Percentiles rank a stretch among this genome's conserved stretches.
These are phyloP conservation scores for Neuroterus valhalla DNA, from an alignment of 1,140 invertebrate species.

Conservation along the genomic window DNA sequence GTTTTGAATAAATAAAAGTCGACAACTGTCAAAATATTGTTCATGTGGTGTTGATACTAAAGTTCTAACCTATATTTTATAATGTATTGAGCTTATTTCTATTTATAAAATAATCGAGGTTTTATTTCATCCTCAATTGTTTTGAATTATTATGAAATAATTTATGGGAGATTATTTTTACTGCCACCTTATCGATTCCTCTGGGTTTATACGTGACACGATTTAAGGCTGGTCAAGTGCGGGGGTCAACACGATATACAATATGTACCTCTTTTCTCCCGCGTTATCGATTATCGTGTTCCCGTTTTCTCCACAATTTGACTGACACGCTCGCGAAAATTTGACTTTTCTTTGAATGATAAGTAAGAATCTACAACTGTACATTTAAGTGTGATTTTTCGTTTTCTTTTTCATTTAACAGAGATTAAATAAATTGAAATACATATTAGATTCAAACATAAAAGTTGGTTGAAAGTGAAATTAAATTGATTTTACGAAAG, in stretches of 20 bases:
- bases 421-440: no score
- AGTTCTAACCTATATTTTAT: no score
- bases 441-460: no score
- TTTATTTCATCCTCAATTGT: background rate
- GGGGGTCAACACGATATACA: constrained; percentile 7
- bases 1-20: no score
- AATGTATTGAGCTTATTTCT: background rate
- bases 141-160: background rate
- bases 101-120: background rate
- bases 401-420: no score
- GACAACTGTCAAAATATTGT: no score
- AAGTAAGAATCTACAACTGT: no score
- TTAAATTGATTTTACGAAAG: no score
- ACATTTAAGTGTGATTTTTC: no score
- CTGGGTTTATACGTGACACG: background rate
- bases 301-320: background rate
- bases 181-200: background rate
- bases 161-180: background rate
- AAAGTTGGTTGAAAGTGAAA: no score
- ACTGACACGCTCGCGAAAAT: background rate
- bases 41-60: no score
- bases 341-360: no score
- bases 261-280: background rate
- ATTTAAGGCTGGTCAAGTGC: constrained; percentile 19
- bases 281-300: constrained; percentile 7